Evolutionary conservation across 2,113 vertebrate genomes (phyloP).

Genomic region (Bungarus multicinctus): DNA sequence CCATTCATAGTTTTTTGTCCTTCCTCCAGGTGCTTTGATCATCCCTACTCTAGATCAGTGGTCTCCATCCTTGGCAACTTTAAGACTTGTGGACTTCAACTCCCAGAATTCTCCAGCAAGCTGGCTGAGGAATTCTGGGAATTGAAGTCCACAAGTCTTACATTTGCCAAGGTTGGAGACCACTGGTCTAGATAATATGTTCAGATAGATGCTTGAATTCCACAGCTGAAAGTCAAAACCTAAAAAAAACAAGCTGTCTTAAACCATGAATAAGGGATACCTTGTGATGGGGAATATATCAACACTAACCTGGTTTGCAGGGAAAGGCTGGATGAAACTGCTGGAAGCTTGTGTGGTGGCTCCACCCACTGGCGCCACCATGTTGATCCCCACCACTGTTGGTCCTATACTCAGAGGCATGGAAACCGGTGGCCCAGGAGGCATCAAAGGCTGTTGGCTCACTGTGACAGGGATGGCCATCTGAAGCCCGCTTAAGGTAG

Average conservation of each 20-base stretch:
- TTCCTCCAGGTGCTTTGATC: background rate
- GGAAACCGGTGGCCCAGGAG: constrained; percentile 49
- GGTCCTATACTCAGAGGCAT: constrained; percentile 76
- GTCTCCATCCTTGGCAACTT: no score
- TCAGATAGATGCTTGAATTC: rapidly evolving
- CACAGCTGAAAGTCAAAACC: background rate
- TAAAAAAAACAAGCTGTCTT: background rate
- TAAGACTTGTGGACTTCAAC: no score
- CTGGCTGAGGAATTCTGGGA: no score
- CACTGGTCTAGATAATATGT: rapidly evolving
- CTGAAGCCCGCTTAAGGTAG: constrained; percentile 83
- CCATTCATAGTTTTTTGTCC: background rate
- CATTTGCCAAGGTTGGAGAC: no score
- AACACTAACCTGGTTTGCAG: constrained; percentile 62
- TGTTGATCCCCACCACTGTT: constrained; percentile 76
- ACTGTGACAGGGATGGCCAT: constrained; percentile 77
- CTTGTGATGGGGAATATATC: rapidly evolving
- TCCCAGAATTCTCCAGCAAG: no score
- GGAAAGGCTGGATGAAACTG: constrained; percentile 77
- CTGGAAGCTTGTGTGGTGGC: constrained; percentile 58
- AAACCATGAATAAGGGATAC: background rate
- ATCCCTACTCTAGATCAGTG: no score
- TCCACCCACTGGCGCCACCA: constrained; percentile 67
- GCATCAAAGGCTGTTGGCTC: constrained; percentile 72
- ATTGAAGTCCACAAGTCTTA: no score